Conservation (phyloP, 2,797 vertebrate species). For the Apodemus agrarius region DNA sequence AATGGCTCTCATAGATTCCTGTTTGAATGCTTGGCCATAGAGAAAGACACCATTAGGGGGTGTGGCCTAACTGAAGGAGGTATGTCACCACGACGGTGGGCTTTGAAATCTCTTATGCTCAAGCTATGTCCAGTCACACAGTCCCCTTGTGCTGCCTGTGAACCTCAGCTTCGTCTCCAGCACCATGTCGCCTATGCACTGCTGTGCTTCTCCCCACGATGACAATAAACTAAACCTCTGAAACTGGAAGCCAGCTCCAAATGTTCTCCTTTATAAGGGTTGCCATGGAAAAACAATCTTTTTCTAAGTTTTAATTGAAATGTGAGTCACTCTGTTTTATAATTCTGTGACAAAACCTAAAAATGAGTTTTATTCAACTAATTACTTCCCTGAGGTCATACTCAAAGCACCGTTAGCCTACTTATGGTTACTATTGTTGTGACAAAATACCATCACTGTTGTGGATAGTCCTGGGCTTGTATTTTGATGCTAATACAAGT, state of each 20-base stretch:
- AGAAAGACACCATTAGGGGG: background rate
- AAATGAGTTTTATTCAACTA: background rate
- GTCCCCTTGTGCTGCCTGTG: background rate
- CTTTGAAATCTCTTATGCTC: background rate
- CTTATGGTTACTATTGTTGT: background rate
- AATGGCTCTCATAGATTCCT: background rate
- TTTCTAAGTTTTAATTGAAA: background rate
- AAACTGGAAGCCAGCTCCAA: background rate
- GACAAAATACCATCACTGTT: background rate
- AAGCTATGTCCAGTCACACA: background rate
- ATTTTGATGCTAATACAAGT: too few relatives aligned
- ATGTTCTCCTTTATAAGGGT: background rate
- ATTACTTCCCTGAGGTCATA: background rate
- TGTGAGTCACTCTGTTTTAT: background rate
- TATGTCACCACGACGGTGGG: background rate
- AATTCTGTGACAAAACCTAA: background rate
- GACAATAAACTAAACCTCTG: background rate
- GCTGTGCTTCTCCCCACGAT: background rate
- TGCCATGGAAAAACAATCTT: background rate
- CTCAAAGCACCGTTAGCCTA: background rate
- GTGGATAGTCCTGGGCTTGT: too few relatives aligned
- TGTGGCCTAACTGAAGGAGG: background rate
- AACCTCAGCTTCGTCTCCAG: background rate
- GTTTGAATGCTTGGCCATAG: background rate
- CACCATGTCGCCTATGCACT: background rate